phyloP scores from a whole-genome alignment of 2,888 invertebrate species.

The Nomada goodeniana region DNA sequence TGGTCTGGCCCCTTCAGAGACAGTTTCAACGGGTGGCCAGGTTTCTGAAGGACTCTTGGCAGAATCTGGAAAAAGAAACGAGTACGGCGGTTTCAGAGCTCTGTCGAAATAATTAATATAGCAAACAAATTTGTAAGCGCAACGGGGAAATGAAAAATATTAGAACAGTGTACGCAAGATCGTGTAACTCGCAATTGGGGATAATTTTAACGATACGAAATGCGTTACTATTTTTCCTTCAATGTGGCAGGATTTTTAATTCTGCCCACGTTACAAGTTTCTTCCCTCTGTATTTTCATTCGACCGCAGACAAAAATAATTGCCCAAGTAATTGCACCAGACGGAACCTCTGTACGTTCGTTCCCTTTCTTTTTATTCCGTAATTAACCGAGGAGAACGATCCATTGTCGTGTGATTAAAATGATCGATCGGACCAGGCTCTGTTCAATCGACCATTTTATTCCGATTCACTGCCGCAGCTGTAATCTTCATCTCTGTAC shows the following conservation, averaged over 20 bases:
- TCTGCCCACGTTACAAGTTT: no score
- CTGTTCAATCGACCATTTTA: constrained; percentile 11
- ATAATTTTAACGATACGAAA: no score
- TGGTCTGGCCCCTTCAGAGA: background rate
- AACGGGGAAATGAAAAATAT: no score
- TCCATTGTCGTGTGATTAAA: constrained; percentile 18
- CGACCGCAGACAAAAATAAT: constrained; percentile 12
- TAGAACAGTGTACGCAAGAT: no score
- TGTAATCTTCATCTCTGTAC: background rate
- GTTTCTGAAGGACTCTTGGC: background rate
- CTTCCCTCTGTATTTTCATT: background rate
- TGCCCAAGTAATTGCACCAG: constrained; percentile 1
- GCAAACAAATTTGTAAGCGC: no score
- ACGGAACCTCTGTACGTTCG: background rate
- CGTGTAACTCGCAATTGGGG: no score
- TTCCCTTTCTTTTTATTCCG: background rate
- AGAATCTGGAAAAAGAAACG: constrained; percentile 8
- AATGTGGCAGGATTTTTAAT: no score
- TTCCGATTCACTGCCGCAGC: background rate
- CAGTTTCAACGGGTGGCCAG: background rate
- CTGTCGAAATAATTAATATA: no score
- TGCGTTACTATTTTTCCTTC: no score
- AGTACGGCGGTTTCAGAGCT: background rate
- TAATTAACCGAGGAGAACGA: constrained; percentile 7
- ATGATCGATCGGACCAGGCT: background rate